phyloP scores from a whole-genome alignment of 2,113 vertebrate genomes.

The Baryphthengus martii region DNA sequence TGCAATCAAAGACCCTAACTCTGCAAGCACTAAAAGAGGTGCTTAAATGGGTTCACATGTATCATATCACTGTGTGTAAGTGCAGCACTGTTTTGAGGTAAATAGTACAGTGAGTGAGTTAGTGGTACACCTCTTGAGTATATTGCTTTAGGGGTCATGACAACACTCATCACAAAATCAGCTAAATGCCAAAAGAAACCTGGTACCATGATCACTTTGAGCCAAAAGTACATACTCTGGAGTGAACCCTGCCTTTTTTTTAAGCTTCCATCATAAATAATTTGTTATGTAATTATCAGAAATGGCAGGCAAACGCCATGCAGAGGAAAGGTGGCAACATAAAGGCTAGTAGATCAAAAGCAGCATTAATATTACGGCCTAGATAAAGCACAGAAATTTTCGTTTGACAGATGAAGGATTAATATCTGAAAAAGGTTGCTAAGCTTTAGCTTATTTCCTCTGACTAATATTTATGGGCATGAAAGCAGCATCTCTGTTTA shows the following conservation, averaged over 20 bases:
- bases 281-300: neutral
- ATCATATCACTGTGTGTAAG: neutral
- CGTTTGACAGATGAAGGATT: neutral
- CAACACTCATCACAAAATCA: neutral
- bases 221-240: neutral
- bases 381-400: neutral
- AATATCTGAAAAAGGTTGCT: neutral
- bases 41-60: neutral
- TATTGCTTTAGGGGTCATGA: neutral
- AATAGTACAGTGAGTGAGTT: neutral
- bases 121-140: neutral
- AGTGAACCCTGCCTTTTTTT: neutral
- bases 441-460: neutral
- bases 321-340: neutral
- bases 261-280: neutral
- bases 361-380: neutral
- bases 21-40: neutral
- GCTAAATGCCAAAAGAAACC: neutral
- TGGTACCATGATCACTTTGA: neutral
- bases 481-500: neutral
- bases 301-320: neutral
- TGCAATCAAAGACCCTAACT: conserved; percentile 12
- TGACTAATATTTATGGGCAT: neutral
- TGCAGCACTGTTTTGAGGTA: neutral
- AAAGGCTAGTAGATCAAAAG: neutral